Conservation (phyloP, 2,113 vertebrate species). For the Cavia porcellus region DNA sequence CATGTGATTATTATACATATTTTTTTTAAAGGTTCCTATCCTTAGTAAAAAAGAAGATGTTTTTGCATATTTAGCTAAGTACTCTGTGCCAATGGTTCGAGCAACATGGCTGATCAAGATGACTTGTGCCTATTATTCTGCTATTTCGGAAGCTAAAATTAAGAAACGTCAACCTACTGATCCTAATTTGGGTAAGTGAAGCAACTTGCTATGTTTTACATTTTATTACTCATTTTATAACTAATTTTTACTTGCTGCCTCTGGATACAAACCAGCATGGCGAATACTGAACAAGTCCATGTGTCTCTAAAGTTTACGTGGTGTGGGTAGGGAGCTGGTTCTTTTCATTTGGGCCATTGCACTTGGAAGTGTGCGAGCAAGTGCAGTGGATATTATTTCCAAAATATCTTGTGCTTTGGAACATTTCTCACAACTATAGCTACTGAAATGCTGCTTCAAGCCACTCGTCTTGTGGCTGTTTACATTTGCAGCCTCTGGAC, state of each 20-base stretch:
- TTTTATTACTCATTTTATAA: not conserved
- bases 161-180: constrained; percentile 89
- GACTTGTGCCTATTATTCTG: constrained; percentile 91
- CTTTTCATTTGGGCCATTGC: not conserved
- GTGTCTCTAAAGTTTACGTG: rapidly evolving
- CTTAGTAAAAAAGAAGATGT: constrained; percentile 92
- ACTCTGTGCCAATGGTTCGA: constrained; percentile 89
- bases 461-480: not conserved
- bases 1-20: not conserved
- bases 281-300: rapidly evolving
- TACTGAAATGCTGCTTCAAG: not conserved
- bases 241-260: not conserved
- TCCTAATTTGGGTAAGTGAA: constrained; percentile 88
- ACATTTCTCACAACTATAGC: too few species aligned
- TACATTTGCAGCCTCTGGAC: not conserved
- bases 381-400: not conserved
- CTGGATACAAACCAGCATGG: too few species aligned
- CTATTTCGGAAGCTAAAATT: constrained; percentile 91
- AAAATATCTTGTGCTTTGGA: rapidly evolving
- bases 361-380: not conserved
- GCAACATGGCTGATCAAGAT: constrained; percentile 90
- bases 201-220: not conserved
- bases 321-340: not conserved
- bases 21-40: constrained; percentile 88
- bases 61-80: constrained; percentile 90